Evolutionary conservation across 2,888 invertebrate genomes (phyloP), one percentile per base, ranked within the genome.

Genomic region (Dryobotodes eremita): DNA sequence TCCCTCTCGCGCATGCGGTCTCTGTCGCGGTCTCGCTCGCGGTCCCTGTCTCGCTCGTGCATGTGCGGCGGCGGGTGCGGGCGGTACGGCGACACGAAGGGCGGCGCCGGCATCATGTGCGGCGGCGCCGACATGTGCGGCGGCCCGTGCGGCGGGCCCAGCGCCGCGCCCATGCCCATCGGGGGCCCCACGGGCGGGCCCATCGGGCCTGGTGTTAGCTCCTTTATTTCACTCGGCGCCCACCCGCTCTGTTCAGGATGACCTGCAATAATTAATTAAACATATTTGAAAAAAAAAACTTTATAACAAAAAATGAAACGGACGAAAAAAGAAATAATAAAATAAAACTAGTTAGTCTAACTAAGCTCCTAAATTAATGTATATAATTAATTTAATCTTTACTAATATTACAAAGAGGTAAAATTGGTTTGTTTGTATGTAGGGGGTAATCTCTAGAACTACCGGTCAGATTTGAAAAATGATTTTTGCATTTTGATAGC

Each of bases 151-250:
- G 95, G 79, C 87, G 91, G 88, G 87, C 90, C 89, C 86, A 90
- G 87, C 79, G 94, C 91, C 68, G 95, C 94, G 66, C 93, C 95
- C 86, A 82, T 94, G 77, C 92, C 11, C 70, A 70, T 94, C 94
- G 95, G 79, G 87, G 92, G 78, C 84, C 92, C 90, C 92, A 36
- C 57, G n/a, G 75, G 91, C 68, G 89, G 93, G 17, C 91, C 93
- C 91, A 94, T 92, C 5, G 97, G 97, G 0, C 97, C 98, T 0
- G 98, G 98, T 1, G 98, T 98, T 78, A 98, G 94, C 91, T 98
- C 97, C 92, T 98, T 98, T 76, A 98, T 98, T 85, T 98, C 98
- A 10, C 94, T 94, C 15, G 98, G 98, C 48, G 97, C 97, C 98
- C 98, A 98, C 31, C 97, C 97, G 10, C 93, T 92, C 83, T 95